Evolutionary conservation across 1,140 invertebrate genomes (phyloP), one percentile per base, ranked within the genome.

Genomic region (Dufourea novaeangliae): DNA sequence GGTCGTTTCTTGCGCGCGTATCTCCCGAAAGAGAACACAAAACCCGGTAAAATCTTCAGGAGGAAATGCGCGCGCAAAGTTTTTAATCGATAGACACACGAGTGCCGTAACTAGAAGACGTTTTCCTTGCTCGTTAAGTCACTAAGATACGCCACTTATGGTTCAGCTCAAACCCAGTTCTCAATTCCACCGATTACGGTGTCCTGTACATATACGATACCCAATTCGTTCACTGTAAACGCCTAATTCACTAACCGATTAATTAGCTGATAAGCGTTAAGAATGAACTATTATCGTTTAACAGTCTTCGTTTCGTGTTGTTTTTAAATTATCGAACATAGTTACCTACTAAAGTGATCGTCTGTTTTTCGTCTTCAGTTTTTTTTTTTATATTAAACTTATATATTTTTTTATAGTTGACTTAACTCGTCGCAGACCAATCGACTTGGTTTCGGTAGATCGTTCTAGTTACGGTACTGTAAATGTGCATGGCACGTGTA

Each of bases 381-480:
- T 32, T 32, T 14, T 17, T 12, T 20, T 20, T 0, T 4, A 29
- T 17, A 12, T 56, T 20, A 5, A 17, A 29, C 34, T 25, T 22
- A 20, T 34, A 39, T 10, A n/a, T 39, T 37, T 2, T 1, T 61
- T 61, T 11, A n/a, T 34, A 39, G 34, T 10, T 1, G 4, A 57
- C 17, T 6, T 1, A 1, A 59, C 14, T 17, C 8, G 44, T 52
- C 7, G n/a, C 32, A 37, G 56, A 37, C 6, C 17, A 63, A 41
- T 78, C n/a, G n/a, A n/a, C n/a, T 78, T 34, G 44, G 20, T 37
- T 17, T 79, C 34, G 32, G 46, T 44, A n/a, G n/a, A 54, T 29
- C 17, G 39, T 73, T 80, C 41, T 76, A 66, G 20, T 82, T 81
- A 50, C 79, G 73, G 80, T 77, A 82, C 27, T 50, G 41, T 27